Evolutionary conservation across 2,113 vertebrate species (phyloP).

Genomic region (Callopanchax toddi): DNA sequence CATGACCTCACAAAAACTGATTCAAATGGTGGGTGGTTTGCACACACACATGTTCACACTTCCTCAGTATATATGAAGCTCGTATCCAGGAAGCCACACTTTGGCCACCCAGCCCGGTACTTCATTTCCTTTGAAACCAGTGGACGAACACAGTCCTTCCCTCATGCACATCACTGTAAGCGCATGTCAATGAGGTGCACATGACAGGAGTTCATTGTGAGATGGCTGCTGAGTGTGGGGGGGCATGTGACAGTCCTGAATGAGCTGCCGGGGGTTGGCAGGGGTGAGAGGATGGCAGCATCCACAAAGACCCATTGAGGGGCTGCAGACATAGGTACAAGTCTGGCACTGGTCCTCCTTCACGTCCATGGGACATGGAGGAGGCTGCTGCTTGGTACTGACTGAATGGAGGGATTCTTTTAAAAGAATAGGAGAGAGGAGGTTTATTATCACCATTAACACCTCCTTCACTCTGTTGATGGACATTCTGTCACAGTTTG

Average conservation of each 20-base stretch:
- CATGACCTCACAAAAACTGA: not conserved
- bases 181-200: constrained; percentile 80
- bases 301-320: constrained; percentile 78
- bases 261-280: constrained; percentile 65
- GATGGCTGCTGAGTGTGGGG: constrained; percentile 65
- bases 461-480: constrained; percentile 58
- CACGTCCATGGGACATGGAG: constrained; percentile 68
- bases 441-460: constrained; percentile 69
- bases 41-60: constrained; percentile 24
- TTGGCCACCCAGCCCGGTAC: constrained; percentile 68
- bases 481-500: constrained; percentile 48
- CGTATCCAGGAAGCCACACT: constrained; percentile 76
- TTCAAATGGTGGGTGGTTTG: no score
- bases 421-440: constrained; percentile 66
- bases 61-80: constrained; percentile 67
- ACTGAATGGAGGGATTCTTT: constrained; percentile 69
- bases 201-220: constrained; percentile 81
- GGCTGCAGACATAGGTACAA: constrained; percentile 66
- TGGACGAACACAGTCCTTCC: constrained; percentile 63
- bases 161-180: constrained; percentile 65
- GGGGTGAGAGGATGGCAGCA: constrained; percentile 69
- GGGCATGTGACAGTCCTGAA: constrained; percentile 76
- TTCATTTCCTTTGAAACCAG: constrained; percentile 65
- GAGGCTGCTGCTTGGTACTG: constrained; percentile 73
- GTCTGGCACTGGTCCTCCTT: constrained; percentile 73